phyloP scores from a whole-genome alignment of 2,888 invertebrate genomes.

The Calameuta filiformis region DNA sequence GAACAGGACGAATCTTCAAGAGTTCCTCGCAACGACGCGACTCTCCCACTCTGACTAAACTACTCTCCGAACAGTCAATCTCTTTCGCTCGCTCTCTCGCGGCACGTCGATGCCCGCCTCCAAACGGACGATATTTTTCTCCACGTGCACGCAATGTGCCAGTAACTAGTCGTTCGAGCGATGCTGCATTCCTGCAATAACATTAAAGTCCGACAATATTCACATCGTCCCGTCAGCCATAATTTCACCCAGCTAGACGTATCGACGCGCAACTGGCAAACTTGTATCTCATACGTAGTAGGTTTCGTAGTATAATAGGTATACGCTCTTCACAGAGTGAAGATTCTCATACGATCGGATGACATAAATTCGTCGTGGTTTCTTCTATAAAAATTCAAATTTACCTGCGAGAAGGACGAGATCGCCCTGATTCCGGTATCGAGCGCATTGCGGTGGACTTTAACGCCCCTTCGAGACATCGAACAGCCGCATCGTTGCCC shows the following conservation, averaged over 20 bases:
- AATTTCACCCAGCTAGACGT: slow-evolving; percentile 30
- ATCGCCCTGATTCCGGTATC: background rate
- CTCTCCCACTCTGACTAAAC: background rate
- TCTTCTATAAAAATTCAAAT: background rate
- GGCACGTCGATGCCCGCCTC: background rate
- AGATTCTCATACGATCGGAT: background rate
- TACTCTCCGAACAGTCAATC: background rate
- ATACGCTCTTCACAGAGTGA: background rate
- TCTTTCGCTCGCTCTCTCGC: background rate
- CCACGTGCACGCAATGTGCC: slow-evolving; percentile 1
- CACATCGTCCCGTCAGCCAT: slow-evolving; percentile 30
- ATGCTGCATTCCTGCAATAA: slow-evolving; percentile 30
- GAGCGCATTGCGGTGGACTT: too few relatives aligned
- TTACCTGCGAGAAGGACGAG: background rate
- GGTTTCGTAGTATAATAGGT: background rate
- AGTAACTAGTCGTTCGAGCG: slow-evolving; percentile 32
- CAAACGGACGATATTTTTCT: background rate
- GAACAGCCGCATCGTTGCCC: too few relatives aligned
- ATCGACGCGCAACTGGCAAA: slow-evolving; percentile 26
- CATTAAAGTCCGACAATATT: slow-evolving; percentile 35
- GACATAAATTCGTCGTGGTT: background rate
- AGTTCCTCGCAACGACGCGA: background rate
- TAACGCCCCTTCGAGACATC: too few relatives aligned
- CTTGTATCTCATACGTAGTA: background rate
- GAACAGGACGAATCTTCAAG: background rate